Base-by-base conservation (phyloP, 2,113 vertebrate species). In the Rhea americana region DNA sequence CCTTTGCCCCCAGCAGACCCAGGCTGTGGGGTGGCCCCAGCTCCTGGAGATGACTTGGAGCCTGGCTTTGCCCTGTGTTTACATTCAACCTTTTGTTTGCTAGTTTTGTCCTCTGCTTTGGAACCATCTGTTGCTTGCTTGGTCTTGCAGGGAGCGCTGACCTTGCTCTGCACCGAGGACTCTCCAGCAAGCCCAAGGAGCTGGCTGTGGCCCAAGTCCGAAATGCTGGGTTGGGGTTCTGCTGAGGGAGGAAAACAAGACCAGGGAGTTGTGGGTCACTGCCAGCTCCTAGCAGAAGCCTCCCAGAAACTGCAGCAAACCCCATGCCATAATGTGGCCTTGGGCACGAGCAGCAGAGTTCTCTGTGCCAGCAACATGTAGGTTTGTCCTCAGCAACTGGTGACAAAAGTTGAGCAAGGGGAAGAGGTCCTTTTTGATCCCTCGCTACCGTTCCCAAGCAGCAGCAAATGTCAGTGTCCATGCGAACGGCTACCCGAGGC, bases 241-340 rank as follows among this genome's bases (percentile, higher is more conserved):
- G 67, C 28, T 48, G 62, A 0, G 0, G 47, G 47, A 58, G 15
- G 5, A 14, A 1, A 37, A 45, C 0, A 13, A 66, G 25, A 37
- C 50, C 56, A 32, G 73, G 43, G 70, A 58, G 74, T 48, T 16
- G 25, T 51, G 53, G 45, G 7, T 48, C 35, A 6, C 43, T 41
- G 50, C 41, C 86, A 47, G 43, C 47, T 8, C 55, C 35, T 13
- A 41, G 35, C 15, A 63, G 48, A 32, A 48, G 66, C 11, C 20
- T 13, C 19, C 39, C 26, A 5, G 10, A 32, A 48, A 8, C 13
- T 10, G 13, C 35, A 56, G 47, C 47, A 35, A 67, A 15, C 12
- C 17, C 32, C 28, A 45, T 41, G 59, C 65, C 63, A 24, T 35
- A 37, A 12, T 1, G 3, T 3, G 50, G 63, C 17, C 61, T 73